Percentiles rank a stretch among this genome's conserved stretches.
Conservation (phyloP, 2,797 vertebrate genomes). For the Notolepis coatsorum region DNA sequence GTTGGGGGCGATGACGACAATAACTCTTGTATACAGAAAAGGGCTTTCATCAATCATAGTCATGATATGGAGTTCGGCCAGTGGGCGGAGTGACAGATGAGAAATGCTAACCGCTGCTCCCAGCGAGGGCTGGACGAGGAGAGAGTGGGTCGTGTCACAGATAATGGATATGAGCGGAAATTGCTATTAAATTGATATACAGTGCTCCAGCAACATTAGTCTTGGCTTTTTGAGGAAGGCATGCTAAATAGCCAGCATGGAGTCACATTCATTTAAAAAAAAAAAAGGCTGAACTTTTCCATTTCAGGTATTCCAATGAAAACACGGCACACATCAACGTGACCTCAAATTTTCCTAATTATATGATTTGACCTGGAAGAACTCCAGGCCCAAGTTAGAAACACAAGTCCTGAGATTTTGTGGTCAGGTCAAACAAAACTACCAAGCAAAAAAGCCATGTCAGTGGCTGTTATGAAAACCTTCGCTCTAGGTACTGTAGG, state of each 20-base stretch:
- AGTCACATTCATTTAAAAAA: constrained; percentile 31
- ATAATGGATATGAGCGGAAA: constrained; percentile 54
- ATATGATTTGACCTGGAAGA: constrained; percentile 21
- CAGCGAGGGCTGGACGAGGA: constrained; percentile 38
- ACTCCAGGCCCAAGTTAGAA: constrained; percentile 5
- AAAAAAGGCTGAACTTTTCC: constrained; percentile 41
- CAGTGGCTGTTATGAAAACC: background rate
- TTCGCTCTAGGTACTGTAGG: too few relatives aligned
- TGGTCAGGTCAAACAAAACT: background rate
- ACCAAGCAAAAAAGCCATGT: background rate
- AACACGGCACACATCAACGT: constrained; percentile 28
- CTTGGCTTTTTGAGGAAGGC: constrained; percentile 4
- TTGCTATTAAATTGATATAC: constrained; percentile 59
- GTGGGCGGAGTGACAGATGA: constrained; percentile 53
- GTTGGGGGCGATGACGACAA: constrained; percentile 53
- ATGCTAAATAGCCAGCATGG: constrained; percentile 39
- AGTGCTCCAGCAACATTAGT: constrained; percentile 28
- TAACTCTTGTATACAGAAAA: constrained; percentile 49
- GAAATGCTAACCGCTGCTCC: constrained; percentile 57
- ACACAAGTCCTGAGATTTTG: background rate
- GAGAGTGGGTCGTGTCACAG: constrained; percentile 58
- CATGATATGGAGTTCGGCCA: constrained; percentile 54
- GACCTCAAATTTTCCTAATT: constrained; percentile 31
- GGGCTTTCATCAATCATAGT: constrained; percentile 60
- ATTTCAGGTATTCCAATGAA: constrained; percentile 47